These are phyloP conservation scores for Setipinna tenuifilis DNA, from an alignment of 2,797 vertebrate species.

Conservation along the genomic window DNA sequence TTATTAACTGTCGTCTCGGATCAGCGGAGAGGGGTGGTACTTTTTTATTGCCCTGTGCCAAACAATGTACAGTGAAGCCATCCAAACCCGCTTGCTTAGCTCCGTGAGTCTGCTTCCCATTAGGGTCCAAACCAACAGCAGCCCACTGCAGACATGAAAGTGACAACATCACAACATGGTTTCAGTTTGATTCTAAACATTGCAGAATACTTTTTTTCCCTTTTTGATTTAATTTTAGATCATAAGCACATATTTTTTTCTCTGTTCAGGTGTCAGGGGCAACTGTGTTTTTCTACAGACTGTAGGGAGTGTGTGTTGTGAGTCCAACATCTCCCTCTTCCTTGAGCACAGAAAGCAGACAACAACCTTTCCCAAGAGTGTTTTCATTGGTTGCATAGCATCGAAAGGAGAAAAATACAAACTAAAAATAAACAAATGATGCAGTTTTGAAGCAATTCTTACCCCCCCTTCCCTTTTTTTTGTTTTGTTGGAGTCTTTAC, in stretches of 20 bases:
- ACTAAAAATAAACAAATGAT: conserved; percentile 35
- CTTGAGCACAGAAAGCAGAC: neutral
- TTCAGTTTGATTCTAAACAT: conserved; percentile 36
- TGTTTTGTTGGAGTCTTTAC: conserved; percentile 28
- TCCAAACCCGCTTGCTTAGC: conserved; percentile 36
- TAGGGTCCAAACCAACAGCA: conserved; percentile 55
- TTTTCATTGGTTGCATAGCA: conserved; percentile 29
- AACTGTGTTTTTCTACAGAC: neutral
- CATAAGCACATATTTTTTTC: neutral
- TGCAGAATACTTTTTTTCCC: neutral
- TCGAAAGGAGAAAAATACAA: conserved; percentile 37
- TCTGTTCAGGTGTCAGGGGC: neutral
- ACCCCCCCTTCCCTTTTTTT: neutral
- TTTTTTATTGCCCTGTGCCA: conserved; percentile 47
- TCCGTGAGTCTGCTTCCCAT: conserved; percentile 50
- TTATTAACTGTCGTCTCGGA: conserved; percentile 51
- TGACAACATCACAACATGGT: conserved; percentile 45
- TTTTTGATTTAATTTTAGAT: conserved; percentile 15
- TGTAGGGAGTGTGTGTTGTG: neutral
- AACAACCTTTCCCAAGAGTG: neutral
- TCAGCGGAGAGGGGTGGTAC: conserved; percentile 45
- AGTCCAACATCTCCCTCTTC: neutral
- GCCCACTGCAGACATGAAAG: conserved; percentile 51
- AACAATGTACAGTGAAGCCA: conserved; percentile 44
- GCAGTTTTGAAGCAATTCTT: conserved; percentile 33